phyloP scores from a whole-genome alignment of 2,797 vertebrate species.

The Danio aesculapii region DNA sequence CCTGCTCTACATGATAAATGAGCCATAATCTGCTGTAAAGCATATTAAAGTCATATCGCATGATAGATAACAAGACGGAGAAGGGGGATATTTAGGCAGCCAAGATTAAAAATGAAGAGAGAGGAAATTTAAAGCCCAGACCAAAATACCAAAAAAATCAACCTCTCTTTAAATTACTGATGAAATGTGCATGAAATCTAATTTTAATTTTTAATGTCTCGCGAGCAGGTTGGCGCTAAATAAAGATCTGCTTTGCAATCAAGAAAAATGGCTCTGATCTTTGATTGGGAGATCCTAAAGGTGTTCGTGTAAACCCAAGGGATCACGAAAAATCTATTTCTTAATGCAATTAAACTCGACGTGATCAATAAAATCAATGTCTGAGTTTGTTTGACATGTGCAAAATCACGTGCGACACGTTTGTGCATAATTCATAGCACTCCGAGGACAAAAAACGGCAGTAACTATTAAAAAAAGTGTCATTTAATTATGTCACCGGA shows the following conservation, averaged over 20 bases:
- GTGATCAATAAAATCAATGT: slow-evolving; percentile 38
- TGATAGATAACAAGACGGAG: slow-evolving; percentile 71
- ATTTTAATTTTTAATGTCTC: slow-evolving; percentile 73
- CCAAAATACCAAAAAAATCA: slow-evolving; percentile 72
- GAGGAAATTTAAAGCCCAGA: slow-evolving; percentile 78
- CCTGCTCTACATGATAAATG: slow-evolving; percentile 75
- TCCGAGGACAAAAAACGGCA: slow-evolving; percentile 33
- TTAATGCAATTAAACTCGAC: slow-evolving; percentile 35
- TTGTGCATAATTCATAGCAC: slow-evolving; percentile 54
- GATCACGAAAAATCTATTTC: slow-evolving; percentile 12
- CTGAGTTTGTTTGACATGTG: slow-evolving; percentile 39
- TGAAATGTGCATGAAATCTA: slow-evolving; percentile 63
- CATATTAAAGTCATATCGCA: slow-evolving; percentile 78
- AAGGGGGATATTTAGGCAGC: slow-evolving; percentile 56
- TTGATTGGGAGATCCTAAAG: neutral
- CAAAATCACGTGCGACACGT: slow-evolving; percentile 32
- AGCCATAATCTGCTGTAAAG: slow-evolving; percentile 72
- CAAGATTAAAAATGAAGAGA: slow-evolving; percentile 77
- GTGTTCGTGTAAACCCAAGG: neutral
- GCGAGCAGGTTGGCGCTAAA: slow-evolving; percentile 53
- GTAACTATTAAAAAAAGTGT: slow-evolving; percentile 67
- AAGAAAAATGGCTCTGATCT: neutral
- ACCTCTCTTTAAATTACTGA: slow-evolving; percentile 65
- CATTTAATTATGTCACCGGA: slow-evolving; percentile 69
- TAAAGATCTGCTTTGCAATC: slow-evolving; percentile 26